These are phyloP conservation scores for Drosophila fuyamai DNA, from an alignment of 1,140 invertebrate species.

Conservation along the genomic window DNA sequence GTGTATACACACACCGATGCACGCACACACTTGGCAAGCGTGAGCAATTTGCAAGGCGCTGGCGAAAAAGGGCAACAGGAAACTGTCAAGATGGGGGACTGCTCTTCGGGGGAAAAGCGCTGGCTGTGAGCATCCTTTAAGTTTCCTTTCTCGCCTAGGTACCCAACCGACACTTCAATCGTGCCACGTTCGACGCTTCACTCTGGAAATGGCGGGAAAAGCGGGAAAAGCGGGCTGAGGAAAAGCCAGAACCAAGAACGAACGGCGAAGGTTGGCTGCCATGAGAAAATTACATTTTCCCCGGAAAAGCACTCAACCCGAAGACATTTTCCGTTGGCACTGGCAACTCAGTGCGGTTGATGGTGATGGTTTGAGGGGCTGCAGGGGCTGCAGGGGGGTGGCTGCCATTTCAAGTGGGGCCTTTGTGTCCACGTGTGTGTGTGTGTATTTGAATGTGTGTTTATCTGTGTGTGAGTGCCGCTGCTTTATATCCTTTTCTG, in stretches of 20 bases:
- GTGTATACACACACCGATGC: conserved; percentile 28
- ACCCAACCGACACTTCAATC: conserved; percentile 76
- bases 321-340: conserved; percentile 83
- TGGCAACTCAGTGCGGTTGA: conserved; percentile 60
- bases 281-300: conserved; percentile 84
- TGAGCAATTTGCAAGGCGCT: conserved; percentile 79
- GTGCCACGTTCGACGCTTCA: conserved; percentile 73
- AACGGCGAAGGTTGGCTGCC: conserved; percentile 60
- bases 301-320: conserved; percentile 83
- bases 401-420: conserved; percentile 68
- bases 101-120: conserved; percentile 15
- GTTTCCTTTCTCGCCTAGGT: conserved; percentile 78
- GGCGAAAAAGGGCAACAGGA: conserved; percentile 79
- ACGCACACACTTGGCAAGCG: conserved; percentile 62
- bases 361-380: background rate
- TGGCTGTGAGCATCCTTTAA: conserved; percentile 67
- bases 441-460: conserved; percentile 37
- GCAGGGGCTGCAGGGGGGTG: conserved; percentile 20
- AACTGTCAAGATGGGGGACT: conserved; percentile 54
- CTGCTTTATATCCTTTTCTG: conserved; percentile 82
- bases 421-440: conserved; percentile 55
- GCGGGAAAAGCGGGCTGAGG: conserved; percentile 28
- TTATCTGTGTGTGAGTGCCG: conserved; percentile 30
- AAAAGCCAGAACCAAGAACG: conserved; percentile 16
- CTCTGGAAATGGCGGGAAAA: conserved; percentile 36